phyloP scores from a whole-genome alignment of 2,888 invertebrate species.

The Troides helena region DNA sequence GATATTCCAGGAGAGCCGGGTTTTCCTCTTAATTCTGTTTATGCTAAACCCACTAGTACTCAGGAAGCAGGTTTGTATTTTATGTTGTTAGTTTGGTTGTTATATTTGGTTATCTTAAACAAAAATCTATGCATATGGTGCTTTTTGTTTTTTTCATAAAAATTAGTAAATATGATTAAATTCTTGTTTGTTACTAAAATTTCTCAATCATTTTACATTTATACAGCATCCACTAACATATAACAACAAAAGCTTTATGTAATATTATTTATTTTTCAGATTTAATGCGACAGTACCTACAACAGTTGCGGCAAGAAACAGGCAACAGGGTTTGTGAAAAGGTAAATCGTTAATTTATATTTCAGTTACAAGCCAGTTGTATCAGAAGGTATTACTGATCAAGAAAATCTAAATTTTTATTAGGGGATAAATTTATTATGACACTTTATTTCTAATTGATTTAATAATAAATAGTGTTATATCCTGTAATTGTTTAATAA shows the following conservation, averaged over 20 bases:
- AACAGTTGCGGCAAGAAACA: conserved; percentile 97
- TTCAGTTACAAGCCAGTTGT: no score
- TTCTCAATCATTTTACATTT: conserved; percentile 22
- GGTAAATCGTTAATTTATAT: conserved; percentile 60
- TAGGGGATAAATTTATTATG: no score
- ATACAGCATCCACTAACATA: no score
- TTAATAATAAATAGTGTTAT: no score
- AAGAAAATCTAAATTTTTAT: no score
- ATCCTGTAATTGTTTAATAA: no score
- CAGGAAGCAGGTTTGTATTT: conserved; percentile 86
- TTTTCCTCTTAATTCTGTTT: conserved; percentile 97
- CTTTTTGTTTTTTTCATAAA: no score
- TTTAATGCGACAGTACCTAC: conserved; percentile 94
- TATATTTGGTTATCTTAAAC: background rate
- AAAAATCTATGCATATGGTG: background rate
- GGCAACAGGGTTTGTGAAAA: conserved; percentile 94
- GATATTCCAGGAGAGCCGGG: conserved; percentile 97
- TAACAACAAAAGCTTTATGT: no score
- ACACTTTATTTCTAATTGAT: no score
- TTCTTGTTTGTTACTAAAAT: no score
- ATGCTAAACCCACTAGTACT: conserved; percentile 89
- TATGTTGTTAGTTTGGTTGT: background rate
- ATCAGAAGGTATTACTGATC: no score
- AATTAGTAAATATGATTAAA: no score
- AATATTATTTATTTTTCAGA: conserved; percentile 78